Evolutionary conservation across 1,140 invertebrate species (phyloP).

Genomic region (Drosophila azteca): DNA sequence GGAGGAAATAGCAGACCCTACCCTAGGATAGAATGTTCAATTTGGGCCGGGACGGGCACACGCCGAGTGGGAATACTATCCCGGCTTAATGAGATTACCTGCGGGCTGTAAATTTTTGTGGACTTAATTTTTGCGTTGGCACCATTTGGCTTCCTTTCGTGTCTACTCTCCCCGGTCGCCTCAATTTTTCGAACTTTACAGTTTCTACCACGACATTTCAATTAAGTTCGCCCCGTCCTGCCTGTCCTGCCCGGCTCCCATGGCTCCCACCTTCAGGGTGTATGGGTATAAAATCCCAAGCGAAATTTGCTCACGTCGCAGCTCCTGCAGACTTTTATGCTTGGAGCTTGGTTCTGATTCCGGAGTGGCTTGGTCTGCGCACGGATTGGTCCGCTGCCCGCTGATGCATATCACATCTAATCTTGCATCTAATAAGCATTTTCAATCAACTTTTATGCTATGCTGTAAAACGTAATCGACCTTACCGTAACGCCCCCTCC

Average conservation of each 20-base stretch:
- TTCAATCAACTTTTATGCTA: conserved; percentile 84
- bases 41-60: conserved; percentile 41
- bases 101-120: conserved; percentile 60
- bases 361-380: conserved; percentile 45
- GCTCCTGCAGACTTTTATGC: conserved; percentile 65
- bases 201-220: conserved; percentile 71
- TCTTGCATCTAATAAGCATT: conserved; percentile 84
- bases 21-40: conserved; percentile 57
- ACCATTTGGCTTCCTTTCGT: conserved; percentile 10
- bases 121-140: conserved; percentile 65
- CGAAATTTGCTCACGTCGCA: conserved; percentile 77
- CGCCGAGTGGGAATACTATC: conserved; percentile 68
- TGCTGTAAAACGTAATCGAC: conserved; percentile 83
- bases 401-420: conserved; percentile 77
- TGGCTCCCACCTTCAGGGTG: neutral
- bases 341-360: conserved; percentile 60
- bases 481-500: conserved; percentile 52
- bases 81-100: conserved; percentile 75
- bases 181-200: conserved; percentile 59
- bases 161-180: neutral
- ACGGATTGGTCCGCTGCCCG: conserved; percentile 32
- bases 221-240: conserved; percentile 59
- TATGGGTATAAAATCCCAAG: conserved; percentile 37
- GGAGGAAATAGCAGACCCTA: neutral
- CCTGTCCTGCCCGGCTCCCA: neutral